Conservation (phyloP, 1,140 invertebrate species). For the Anagrus nilaparvatae region DNA sequence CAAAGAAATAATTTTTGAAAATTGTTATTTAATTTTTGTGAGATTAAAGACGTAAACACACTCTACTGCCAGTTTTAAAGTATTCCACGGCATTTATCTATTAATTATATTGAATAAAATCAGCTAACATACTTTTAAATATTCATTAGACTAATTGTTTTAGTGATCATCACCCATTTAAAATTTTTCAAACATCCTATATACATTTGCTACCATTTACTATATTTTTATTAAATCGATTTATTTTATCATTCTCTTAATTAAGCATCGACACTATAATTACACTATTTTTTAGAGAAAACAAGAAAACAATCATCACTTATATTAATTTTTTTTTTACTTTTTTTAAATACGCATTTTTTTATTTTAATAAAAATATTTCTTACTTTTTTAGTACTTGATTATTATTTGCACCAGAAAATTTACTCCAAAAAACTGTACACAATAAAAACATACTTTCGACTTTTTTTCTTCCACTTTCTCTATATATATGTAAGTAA, state of each 20-base stretch:
- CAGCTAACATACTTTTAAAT: conserved; percentile 43
- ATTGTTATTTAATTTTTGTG: conserved; percentile 42
- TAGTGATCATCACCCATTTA: conserved; percentile 41
- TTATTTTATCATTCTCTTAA: conserved; percentile 11
- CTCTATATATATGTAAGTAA: conserved; percentile 30
- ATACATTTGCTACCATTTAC: conserved; percentile 7
- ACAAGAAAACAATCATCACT: conserved; percentile 30
- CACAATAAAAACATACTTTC: too few relatives aligned
- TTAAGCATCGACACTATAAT: conserved; percentile 17
- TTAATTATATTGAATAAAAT: too few relatives aligned
- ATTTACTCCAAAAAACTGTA: too few relatives aligned
- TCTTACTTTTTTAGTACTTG: too few relatives aligned
- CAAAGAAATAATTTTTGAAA: conserved; percentile 37
- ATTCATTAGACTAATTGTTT: conserved; percentile 44
- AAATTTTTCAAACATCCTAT: conserved; percentile 11
- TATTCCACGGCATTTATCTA: conserved; percentile 45
- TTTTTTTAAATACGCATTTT: too few relatives aligned
- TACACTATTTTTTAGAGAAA: conserved; percentile 19
- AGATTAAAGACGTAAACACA: conserved; percentile 44
- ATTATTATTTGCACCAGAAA: too few relatives aligned
- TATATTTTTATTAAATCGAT: conserved; percentile 6
- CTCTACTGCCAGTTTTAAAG: conserved; percentile 44
- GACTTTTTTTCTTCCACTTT: conserved; percentile 19
- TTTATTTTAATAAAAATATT: too few relatives aligned
- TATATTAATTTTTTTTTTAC: too few relatives aligned